Evolutionary conservation across 1,140 invertebrate genomes (phyloP).

Genomic region (Melipona quadrifasciata): DNA sequence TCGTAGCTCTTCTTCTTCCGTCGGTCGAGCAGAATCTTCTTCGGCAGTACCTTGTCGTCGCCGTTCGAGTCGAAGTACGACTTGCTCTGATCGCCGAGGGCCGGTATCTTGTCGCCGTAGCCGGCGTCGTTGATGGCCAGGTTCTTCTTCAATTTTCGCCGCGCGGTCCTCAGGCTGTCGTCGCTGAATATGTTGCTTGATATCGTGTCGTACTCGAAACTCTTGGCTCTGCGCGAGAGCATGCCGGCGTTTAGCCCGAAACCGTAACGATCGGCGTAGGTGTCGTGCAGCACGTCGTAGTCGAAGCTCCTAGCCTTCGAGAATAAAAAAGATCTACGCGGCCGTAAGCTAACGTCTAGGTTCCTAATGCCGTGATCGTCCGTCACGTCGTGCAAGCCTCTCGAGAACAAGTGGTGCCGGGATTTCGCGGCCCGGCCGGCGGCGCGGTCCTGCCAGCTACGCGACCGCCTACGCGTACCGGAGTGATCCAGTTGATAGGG

Average conservation of each 20-base stretch:
- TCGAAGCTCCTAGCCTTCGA: conserved; percentile 73
- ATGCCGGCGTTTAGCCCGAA: conserved; percentile 30
- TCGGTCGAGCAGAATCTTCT: conserved; percentile 41
- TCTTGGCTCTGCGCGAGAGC: conserved; percentile 73
- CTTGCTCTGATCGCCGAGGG: conserved; percentile 77
- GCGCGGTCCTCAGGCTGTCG: conserved; percentile 78
- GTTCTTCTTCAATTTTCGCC: conserved; percentile 78
- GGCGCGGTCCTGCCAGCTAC: conserved; percentile 70
- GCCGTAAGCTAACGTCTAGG: conserved; percentile 61
- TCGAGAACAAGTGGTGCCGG: conserved; percentile 36
- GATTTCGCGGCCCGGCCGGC: conserved; percentile 35
- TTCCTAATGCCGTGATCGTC: conserved; percentile 60
- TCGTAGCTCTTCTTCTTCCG: conserved; percentile 57
- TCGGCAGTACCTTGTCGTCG: conserved; percentile 64
- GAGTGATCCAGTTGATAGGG: conserved; percentile 29
- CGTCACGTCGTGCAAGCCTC: conserved; percentile 35
- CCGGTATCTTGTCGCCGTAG: conserved; percentile 78
- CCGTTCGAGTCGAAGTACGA: conserved; percentile 79
- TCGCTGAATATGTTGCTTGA: conserved; percentile 81
- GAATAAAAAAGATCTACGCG: conserved; percentile 71
- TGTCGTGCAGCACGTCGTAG: conserved; percentile 71
- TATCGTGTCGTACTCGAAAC: conserved; percentile 78
- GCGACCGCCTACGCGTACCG: conserved; percentile 63
- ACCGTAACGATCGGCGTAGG: conserved; percentile 56
- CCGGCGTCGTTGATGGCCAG: conserved; percentile 76